These are phyloP conservation scores for Cirrhinus mrigala DNA, from an alignment of 2,797 vertebrate genomes.

Conservation along the genomic window DNA sequence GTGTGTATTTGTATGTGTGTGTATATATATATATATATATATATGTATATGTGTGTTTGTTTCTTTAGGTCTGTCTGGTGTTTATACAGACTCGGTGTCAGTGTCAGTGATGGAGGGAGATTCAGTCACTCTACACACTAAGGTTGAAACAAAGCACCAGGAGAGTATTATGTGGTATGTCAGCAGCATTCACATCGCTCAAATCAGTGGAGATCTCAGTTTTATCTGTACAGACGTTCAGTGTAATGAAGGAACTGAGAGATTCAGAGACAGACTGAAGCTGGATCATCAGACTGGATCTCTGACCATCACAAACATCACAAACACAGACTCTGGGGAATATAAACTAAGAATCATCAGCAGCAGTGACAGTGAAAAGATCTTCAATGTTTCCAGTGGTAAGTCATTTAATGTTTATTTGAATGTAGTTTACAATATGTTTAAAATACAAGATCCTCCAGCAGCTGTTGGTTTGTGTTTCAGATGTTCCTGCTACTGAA, in stretches of 20 bases:
- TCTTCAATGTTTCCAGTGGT: not conserved
- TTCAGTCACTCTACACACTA: not conserved
- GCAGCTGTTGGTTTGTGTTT: not conserved
- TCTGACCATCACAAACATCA: not conserved
- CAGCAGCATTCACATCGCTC: rapidly evolving
- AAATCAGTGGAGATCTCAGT: not conserved
- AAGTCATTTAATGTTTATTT: not conserved
- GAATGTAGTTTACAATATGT: not conserved
- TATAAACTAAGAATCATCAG: not conserved
- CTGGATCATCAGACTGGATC: not conserved
- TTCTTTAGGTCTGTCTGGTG: not conserved
- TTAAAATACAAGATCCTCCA: not conserved
- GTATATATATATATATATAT: no score
- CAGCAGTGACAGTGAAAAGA: not conserved
- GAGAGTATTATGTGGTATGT: not conserved
- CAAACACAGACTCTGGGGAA: not conserved
- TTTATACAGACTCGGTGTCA: not conserved
- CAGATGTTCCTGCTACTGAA: not conserved
- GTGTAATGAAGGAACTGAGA: not conserved
- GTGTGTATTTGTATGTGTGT: no score
- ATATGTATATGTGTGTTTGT: not conserved
- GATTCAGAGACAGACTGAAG: not conserved
- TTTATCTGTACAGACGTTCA: not conserved
- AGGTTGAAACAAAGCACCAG: not conserved
- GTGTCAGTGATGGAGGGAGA: not conserved